Percentiles rank a stretch among this genome's conserved stretches.
Conservation (phyloP, 2,113 vertebrate species). For the Sialia sialis region DNA sequence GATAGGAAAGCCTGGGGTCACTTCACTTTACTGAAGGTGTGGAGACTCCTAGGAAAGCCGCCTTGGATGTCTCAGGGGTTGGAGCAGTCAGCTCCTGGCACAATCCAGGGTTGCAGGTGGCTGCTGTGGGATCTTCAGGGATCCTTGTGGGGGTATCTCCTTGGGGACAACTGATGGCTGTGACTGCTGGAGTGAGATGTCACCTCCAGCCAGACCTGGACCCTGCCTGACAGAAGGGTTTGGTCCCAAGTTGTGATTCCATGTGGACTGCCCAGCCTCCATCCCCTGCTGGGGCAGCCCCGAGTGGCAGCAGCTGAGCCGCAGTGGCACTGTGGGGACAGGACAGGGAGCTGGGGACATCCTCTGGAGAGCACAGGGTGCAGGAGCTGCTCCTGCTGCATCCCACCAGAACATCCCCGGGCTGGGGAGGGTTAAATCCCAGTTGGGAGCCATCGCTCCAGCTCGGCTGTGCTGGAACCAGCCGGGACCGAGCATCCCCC, state of each 20-base stretch:
- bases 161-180: not conserved
- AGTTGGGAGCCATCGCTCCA: not conserved
- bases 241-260: not conserved
- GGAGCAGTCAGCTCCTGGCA: not conserved
- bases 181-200: rapidly evolving
- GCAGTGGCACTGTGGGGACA: not conserved
- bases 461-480: not conserved
- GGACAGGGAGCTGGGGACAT: not conserved
- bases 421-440: not conserved
- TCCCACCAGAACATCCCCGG: not conserved
- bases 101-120: not conserved
- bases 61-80: not conserved
- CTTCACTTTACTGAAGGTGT: not conserved
- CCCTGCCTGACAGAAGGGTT: not conserved
- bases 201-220: rapidly evolving
- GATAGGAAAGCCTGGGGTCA: not conserved
- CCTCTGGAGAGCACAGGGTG: rapidly evolving
- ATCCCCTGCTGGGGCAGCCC: not conserved
- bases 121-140: not conserved
- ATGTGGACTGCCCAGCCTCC: not conserved
- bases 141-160: not conserved
- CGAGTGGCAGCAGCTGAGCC: not conserved
- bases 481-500: not conserved
- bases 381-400: not conserved
- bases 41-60: not conserved